A percentile compares a stretch with the other conserved stretches of the same genome.
These are phyloP conservation scores for Meandrusa payeni DNA, from an alignment of 2,888 invertebrate genomes.

Conservation along the genomic window DNA sequence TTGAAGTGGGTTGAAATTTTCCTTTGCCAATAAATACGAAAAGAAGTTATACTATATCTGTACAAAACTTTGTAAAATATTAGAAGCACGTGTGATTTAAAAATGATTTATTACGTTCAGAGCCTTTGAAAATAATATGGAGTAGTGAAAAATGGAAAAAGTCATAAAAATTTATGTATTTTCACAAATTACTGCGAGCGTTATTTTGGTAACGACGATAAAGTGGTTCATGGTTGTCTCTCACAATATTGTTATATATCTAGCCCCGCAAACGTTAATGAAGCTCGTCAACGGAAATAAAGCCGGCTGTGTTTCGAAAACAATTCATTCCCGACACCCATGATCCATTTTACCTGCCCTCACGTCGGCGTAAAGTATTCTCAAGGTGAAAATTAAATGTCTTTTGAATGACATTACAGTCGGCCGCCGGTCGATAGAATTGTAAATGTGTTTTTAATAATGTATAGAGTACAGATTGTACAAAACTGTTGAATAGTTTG, in stretches of 20 bases:
- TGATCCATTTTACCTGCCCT: slow-evolving; percentile 33
- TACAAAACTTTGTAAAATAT: no score
- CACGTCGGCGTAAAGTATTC: slow-evolving; percentile 51
- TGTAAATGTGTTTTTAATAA: slow-evolving; percentile 62
- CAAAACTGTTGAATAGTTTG: slow-evolving; percentile 30
- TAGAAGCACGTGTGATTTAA: no score
- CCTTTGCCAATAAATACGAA: no score
- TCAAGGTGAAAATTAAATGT: slow-evolving; percentile 67
- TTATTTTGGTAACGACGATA: slow-evolving; percentile 1
- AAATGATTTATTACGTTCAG: no score
- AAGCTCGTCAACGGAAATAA: slow-evolving; percentile 20
- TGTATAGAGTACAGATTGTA: slow-evolving; percentile 40
- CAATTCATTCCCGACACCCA: slow-evolving; percentile 28
- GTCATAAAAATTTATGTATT: slow-evolving; percentile 3
- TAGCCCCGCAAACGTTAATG: slow-evolving; percentile 4
- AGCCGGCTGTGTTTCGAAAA: slow-evolving; percentile 24
- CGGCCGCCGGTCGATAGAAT: slow-evolving; percentile 62
- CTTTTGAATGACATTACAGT: slow-evolving; percentile 58
- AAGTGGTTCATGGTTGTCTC: slow-evolving; percentile 2
- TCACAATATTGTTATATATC: slow-evolving; percentile 7
- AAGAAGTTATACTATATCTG: no score
- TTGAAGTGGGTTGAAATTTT: no score
- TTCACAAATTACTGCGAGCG: not conserved
- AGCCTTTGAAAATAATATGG: no score
- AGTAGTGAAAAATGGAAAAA: no score